phyloP scores from a whole-genome alignment of 2,797 vertebrate species.

The Sebastes aleutianus region DNA sequence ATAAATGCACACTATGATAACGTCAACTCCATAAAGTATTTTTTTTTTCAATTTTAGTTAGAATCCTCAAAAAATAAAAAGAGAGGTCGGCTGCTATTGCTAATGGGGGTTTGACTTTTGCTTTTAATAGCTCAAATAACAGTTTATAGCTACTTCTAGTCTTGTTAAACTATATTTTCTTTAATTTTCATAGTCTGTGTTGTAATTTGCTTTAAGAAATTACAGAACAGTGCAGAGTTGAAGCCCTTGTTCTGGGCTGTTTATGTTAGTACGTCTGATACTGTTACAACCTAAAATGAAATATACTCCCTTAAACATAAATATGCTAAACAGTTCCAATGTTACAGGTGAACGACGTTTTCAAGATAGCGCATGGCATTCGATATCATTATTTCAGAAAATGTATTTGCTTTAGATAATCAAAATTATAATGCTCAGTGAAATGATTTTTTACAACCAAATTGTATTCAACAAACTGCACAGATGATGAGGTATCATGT shows the following conservation, averaged over 20 bases:
- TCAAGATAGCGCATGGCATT: not conserved
- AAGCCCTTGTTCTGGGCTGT: not conserved
- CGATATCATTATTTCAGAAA: not conserved
- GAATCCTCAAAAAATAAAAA: not conserved
- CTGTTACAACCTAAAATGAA: not conserved
- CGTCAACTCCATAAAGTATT: not conserved
- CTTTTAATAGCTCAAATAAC: constrained; percentile 5
- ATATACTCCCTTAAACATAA: not conserved
- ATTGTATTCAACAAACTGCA: not conserved
- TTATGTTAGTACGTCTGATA: not conserved
- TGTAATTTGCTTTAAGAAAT: not conserved
- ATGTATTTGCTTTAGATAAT: not conserved
- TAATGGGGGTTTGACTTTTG: not conserved
- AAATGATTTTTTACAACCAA: not conserved
- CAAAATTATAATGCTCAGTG: not conserved
- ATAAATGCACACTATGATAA: constrained; percentile 26
- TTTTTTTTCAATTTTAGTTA: not conserved
- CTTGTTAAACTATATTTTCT: not conserved
- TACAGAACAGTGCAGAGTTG: not conserved
- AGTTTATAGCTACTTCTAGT: constrained; percentile 2
- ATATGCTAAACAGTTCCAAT: not conserved
- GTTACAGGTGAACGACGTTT: not conserved
- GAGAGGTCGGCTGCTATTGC: too few relatives aligned
- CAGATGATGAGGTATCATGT: not conserved
- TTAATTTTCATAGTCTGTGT: not conserved